Conservation (phyloP, 2,113 vertebrate species). For the Agapornis roseicollis region DNA sequence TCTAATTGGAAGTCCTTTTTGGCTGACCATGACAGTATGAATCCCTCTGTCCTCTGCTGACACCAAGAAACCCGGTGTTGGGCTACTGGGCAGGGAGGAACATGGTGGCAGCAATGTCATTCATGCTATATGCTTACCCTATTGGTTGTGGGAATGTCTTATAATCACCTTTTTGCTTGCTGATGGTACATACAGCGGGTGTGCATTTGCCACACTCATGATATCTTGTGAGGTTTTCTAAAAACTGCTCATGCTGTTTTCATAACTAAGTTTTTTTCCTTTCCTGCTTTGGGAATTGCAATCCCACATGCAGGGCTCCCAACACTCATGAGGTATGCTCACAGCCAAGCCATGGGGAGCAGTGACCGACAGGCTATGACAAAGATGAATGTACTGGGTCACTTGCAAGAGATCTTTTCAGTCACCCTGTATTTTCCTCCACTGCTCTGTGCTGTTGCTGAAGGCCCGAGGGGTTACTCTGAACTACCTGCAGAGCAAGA, state of each 20-base stretch:
- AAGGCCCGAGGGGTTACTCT: background rate
- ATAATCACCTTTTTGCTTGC: background rate
- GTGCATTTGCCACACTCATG: background rate
- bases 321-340: background rate
- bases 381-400: background rate
- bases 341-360: background rate
- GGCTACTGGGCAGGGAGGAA: background rate
- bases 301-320: background rate
- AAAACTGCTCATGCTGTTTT: background rate
- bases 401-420: background rate
- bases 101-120: too few species aligned
- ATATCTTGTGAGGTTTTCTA: background rate
- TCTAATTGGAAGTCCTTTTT: too few species aligned
- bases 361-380: background rate
- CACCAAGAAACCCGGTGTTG: background rate
- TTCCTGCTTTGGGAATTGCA: background rate
- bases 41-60: background rate
- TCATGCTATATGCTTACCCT: background rate
- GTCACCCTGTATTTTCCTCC: background rate
- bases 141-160: background rate
- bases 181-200: background rate
- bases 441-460: background rate
- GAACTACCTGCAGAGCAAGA: background rate
- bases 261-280: background rate
- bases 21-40: accelerated